phyloP scores from a whole-genome alignment of 1,140 invertebrate genomes.

The Catajapyx aquilonaris region DNA sequence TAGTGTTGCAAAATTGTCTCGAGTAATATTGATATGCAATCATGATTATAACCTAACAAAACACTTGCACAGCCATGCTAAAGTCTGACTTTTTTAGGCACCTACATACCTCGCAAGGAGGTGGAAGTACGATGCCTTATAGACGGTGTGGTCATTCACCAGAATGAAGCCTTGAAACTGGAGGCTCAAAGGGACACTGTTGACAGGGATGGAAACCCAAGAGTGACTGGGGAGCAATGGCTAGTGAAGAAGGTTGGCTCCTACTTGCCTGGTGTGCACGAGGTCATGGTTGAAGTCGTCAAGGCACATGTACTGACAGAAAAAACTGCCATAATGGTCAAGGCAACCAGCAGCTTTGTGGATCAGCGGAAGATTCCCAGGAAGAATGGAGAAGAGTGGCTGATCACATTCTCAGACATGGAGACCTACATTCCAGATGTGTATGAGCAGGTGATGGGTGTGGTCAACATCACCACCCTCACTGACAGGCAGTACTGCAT shows the following conservation, averaged over 20 bases:
- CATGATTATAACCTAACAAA: no score
- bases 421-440: slow-evolving; percentile 30
- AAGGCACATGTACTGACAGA: slow-evolving; percentile 27
- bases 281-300: slow-evolving; percentile 26
- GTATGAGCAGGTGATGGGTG: slow-evolving; percentile 26
- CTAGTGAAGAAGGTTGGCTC: slow-evolving; percentile 25
- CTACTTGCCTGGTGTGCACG: slow-evolving; percentile 29
- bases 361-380: slow-evolving; percentile 23
- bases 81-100: slow-evolving; percentile 14
- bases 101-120: slow-evolving; percentile 27
- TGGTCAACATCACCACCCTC: slow-evolving; percentile 24
- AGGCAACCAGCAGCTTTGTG: slow-evolving; percentile 23
- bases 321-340: slow-evolving; percentile 27
- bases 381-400: slow-evolving; percentile 31
- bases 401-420: slow-evolving; percentile 23
- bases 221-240: slow-evolving; percentile 30
- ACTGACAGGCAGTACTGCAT: slow-evolving; percentile 27
- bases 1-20: not conserved
- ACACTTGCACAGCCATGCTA: no score
- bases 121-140: slow-evolving; percentile 23
- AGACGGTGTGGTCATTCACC: slow-evolving; percentile 21
- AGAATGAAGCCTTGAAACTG: slow-evolving; percentile 25
- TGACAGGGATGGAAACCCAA: slow-evolving; percentile 20
- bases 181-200: slow-evolving; percentile 23
- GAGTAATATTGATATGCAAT: no score